Evolutionary conservation across 30 jellyfish, hydroid and myxozoan genomes (phyloP).

Genomic region (Aurelia sp.): DNA sequence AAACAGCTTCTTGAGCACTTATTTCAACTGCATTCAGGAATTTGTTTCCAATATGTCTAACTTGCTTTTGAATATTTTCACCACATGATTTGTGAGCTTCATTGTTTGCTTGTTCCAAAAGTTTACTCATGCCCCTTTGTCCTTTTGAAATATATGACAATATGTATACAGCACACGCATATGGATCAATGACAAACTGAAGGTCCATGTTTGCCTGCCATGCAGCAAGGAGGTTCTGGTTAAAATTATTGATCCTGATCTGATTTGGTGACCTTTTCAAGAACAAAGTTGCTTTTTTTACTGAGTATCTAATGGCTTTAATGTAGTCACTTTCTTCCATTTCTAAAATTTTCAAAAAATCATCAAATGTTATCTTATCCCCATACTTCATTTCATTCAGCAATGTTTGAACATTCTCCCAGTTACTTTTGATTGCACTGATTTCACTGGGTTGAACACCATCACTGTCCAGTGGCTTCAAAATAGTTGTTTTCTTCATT

Average conservation of each 20-base stretch:
- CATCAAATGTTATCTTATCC: slow-evolving; percentile 8
- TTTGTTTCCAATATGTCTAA: slow-evolving; percentile 38
- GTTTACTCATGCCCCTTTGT: slow-evolving; percentile 35
- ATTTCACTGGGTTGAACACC: too few species aligned
- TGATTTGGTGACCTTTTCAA: neutral
- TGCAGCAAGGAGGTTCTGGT: slow-evolving; percentile 7
- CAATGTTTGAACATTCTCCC: neutral
- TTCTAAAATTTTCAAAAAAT: neutral
- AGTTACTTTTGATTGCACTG: too few species aligned
- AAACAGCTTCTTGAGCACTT: slow-evolving; percentile 58
- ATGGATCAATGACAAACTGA: slow-evolving; percentile 9
- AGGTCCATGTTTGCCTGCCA: slow-evolving; percentile 17
- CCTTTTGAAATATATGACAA: slow-evolving; percentile 32
- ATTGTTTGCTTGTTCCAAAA: slow-evolving; percentile 11
- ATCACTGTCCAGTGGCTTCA: slow-evolving; percentile 2
- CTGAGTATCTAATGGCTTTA: neutral
- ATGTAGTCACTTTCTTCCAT: neutral
- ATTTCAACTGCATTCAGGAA: slow-evolving; percentile 42
- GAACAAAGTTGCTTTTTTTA: neutral
- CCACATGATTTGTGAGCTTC: neutral
- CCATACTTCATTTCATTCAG: slow-evolving; percentile 29
- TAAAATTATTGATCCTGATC: slow-evolving; percentile 17
- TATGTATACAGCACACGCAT: slow-evolving; percentile 52
- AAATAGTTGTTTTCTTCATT: slow-evolving; percentile 6
- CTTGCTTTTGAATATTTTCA: neutral